Conservation (phyloP, 1,140 invertebrate species). For the Diprion similis region DNA sequence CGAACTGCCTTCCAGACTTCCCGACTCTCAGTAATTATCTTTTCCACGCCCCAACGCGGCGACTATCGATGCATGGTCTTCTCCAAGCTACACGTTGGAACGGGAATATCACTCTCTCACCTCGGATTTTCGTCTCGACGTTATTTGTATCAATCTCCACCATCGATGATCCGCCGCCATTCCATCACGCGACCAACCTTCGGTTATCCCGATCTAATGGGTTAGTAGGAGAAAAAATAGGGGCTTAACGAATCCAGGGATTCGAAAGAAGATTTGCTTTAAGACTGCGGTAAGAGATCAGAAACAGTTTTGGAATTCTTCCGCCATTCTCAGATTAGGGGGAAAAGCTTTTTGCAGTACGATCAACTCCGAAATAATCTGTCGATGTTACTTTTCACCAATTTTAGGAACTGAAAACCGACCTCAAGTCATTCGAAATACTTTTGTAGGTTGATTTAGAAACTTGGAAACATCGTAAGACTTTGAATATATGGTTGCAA, state of each 20-base stretch:
- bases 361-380: too few relatives aligned
- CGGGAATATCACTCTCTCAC: background rate
- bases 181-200: background rate
- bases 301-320: background rate
- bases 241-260: too few relatives aligned
- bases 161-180: background rate
- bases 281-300: too few relatives aligned
- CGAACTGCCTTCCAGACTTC: conserved; percentile 48
- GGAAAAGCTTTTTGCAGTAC: too few relatives aligned
- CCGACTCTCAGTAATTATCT: conserved; percentile 54
- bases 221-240: background rate
- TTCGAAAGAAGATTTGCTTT: background rate
- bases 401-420: too few relatives aligned
- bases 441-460: too few relatives aligned
- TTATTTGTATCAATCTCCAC: background rate
- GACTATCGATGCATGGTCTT: conserved; percentile 43
- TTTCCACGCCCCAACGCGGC: conserved; percentile 38
- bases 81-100: conserved; percentile 51
- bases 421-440: too few relatives aligned
- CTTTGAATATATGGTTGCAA: too few relatives aligned
- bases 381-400: too few relatives aligned
- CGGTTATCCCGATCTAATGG: background rate
- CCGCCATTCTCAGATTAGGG: background rate
- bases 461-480: too few relatives aligned
- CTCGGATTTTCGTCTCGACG: background rate